Evolutionary conservation across 2,797 vertebrate genomes (phyloP), one percentile per base, ranked within the genome.

Genomic region (Enteromius fasciolatus): DNA sequence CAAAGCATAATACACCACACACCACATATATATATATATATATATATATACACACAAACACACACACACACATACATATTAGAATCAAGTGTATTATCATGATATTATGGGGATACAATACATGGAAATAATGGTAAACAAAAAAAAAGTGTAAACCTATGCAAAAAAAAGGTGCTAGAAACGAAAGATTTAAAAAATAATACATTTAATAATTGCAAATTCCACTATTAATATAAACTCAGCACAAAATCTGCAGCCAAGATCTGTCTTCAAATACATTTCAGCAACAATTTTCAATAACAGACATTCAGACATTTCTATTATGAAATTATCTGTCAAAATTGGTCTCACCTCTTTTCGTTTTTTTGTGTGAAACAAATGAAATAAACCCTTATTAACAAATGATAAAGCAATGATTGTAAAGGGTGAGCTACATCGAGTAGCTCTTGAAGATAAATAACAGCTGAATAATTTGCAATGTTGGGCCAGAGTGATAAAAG

Each of bases 361-460:
- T 57, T 57, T 57, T 33, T n/a, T 25, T 57, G 54, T 57, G 54
- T 57, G n/a, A 57, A 39, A n/a, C 28, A 66, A 57, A 75, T n/a
- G 0, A 64, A 72, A 41, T 39, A 81, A 39, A 39, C 39, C 28
- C 48, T 76, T 28, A 74, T 69, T 52, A 66, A 74, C 66, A 57
- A n/a, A 74, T 44, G 76, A 73, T 63, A 64, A 57, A 80, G 41
- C 69, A 39, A 44, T 12, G 74, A 44, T 64, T 54, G 20, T 10
- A 44, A 36, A 41, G 8, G 23, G 23, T n/a, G 18, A 31, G 15
- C n/a, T 90, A 92, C 93, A 23, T 70, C 74, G 72, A 33, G 91
- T 91, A 91, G 92, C 90, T 91, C 90, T 95, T 94, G 93, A 91
- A 88, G 91, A 94, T 92, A 95, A 93, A 95, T 93, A 94, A 93